Conservation (phyloP, 2,113 vertebrate species). For the Lichenostomus cassidix region DNA sequence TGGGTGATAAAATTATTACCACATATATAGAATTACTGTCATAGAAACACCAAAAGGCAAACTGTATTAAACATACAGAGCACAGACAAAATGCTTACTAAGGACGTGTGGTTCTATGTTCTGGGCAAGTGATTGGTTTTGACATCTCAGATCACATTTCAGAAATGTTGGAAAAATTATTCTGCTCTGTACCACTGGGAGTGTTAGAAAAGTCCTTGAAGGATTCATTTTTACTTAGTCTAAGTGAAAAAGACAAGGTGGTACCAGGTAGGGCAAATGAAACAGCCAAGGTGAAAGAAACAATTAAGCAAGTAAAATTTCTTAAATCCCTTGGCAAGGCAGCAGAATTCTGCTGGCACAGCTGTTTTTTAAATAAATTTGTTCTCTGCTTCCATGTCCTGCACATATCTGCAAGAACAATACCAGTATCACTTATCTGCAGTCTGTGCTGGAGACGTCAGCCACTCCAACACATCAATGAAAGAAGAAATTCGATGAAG, state of each 20-base stretch:
- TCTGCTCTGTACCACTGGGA: background rate
- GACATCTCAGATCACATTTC: background rate
- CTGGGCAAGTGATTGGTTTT: background rate
- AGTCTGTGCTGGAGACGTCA: background rate
- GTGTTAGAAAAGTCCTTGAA: background rate
- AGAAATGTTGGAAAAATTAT: background rate
- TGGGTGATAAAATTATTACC: background rate
- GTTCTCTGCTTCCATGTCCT: background rate
- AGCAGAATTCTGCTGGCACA: constrained; percentile 12
- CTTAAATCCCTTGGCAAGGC: background rate
- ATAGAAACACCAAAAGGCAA: background rate
- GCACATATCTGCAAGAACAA: background rate
- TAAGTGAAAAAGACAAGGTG: background rate
- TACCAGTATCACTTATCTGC: background rate
- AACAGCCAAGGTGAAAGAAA: background rate
- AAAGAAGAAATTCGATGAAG: background rate
- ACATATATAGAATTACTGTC: background rate
- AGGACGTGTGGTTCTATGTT: background rate
- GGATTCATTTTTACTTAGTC: background rate
- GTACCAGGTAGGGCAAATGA: background rate
- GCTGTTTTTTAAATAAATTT: background rate
- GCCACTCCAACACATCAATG: background rate
- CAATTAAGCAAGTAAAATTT: constrained; percentile 1
- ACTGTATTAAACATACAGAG: background rate
- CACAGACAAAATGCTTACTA: background rate